Base-by-base conservation (phyloP, 2,888 invertebrate genomes). In the Kryphioiulus occultus region DNA sequence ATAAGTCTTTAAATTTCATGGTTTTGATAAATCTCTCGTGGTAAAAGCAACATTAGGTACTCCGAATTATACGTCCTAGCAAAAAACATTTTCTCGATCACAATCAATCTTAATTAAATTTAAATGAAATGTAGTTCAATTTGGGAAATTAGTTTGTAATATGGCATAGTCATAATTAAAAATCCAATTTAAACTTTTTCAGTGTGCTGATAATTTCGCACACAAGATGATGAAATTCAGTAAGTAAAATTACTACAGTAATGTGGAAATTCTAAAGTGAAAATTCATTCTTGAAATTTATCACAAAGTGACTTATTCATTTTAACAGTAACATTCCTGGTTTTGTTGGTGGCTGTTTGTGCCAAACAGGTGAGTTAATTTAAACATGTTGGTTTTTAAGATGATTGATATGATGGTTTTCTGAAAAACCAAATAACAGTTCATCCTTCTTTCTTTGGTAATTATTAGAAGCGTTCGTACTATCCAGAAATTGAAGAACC, bases 171-270 rank as follows among this genome's bases (percentile, higher is more conserved):
- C n/a, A n/a, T n/a, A n/a, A n/a, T n/a, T n/a, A n/a, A n/a, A n/a
- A n/a, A 42, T 42, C 42, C 9, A 9, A 42, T 59, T 59, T 59
- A 4, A n/a, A 59, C n/a, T 1, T 59, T 59, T 59, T n/a, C 59
- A 59, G 59, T n/a, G 59, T 59, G n/a, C 59, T 59, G n/a, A 59
- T 59, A 59, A 59, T 59, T 59, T 7, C n/a, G 59, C 59, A n/a
- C 59, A 59, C 59, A 59, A 59, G 59, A 59, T 59, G 59, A 17
- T 59, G 59, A 59, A n/a, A 59, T 59, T n/a, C n/a, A 59, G 59
- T 59, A 59, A 59, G 59, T n/a, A 59, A 59, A 59, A 59, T n/a
- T 59, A n/a, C n/a, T n/a, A 59, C 0, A 42, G 15, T 59, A 22
- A 59, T 3, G n/a, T 1, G 0, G 22, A n/a, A n/a, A 19, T 19